Base-by-base conservation (phyloP, 1,140 invertebrate genomes). In the Brachionus plicatilis region DNA sequence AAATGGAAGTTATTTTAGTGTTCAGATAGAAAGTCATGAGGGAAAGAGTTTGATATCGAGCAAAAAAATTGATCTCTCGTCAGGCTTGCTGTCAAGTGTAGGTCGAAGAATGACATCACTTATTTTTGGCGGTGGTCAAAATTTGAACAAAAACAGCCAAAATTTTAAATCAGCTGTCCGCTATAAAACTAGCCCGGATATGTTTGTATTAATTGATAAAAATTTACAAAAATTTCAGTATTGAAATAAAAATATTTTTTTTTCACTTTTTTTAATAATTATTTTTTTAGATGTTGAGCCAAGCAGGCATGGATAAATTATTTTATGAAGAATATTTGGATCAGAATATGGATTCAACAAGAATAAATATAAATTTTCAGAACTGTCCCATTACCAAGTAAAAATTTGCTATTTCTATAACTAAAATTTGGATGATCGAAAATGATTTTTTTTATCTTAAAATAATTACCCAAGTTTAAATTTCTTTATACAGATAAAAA, bases 201-300 rank as follows among this genome's bases (percentile, higher is more conserved):
- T 82, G 41, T 82, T 65, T 27, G 37, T 82, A 37, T 27, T 82
- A 27, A 24, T 82, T 29, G 79, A 82, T n/a, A 82, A 82, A 82
- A 82, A 47, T 68, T 68, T 82, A 65, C 79, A 82, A 41, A 82
- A 66, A n/a, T 82, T 60, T 24, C 79, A 41, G 79, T 82, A 82
- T 29, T 17, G 8, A 80, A 33, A 66, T 9, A 0, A 29, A 66
- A 12, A 33, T 5, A 0, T 29, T 29, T 45, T 43, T 45, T 76
- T 43, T 43, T n/a, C n/a, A 5, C 0, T 5, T 41, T 78, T 78
- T 37, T 47, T 27, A 12, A 17, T n/a, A 41, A n/a, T 37, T 50
- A n/a, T n/a, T 78, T n/a, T 78, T 14, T 6, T 7, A 82, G 79
- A 82, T 65, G 53, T 9, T 82, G 37, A 65, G n/a, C 14, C 79